Evolutionary conservation across 2,113 vertebrate genomes (phyloP).

Genomic region (Ancistrus triradiatus): DNA sequence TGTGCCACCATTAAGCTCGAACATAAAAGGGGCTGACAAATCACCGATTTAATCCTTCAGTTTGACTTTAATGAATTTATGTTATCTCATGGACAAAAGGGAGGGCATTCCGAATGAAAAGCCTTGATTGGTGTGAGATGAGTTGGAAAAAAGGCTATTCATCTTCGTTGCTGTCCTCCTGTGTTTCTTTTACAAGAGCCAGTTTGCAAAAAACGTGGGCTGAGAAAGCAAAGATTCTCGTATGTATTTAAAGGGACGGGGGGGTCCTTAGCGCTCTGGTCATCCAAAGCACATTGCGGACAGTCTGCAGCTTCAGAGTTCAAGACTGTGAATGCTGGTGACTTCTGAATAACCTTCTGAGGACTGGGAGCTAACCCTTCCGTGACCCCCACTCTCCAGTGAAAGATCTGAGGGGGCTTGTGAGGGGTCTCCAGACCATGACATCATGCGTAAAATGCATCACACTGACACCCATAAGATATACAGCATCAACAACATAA

Average conservation of each 20-base stretch:
- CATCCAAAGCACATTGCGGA: slow-evolving; percentile 61
- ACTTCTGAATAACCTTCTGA: slow-evolving; percentile 76
- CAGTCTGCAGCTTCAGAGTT: slow-evolving; percentile 64
- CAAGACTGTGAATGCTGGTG: slow-evolving; percentile 68
- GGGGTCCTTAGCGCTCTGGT: slow-evolving; percentile 56
- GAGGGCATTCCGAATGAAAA: slow-evolving; percentile 69
- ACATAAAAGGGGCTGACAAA: slow-evolving; percentile 72
- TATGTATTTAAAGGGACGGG: slow-evolving; percentile 54
- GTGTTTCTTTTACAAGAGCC: slow-evolving; percentile 69
- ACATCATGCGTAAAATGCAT: slow-evolving; percentile 39
- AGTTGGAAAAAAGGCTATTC: slow-evolving; percentile 66
- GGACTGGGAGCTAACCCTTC: slow-evolving; percentile 72
- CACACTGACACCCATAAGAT: neutral
- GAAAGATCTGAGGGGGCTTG: slow-evolving; percentile 59
- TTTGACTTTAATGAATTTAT: slow-evolving; percentile 81
- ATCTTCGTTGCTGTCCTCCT: slow-evolving; percentile 76
- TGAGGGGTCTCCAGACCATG: slow-evolving; percentile 61
- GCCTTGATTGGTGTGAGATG: slow-evolving; percentile 75
- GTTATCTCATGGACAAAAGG: slow-evolving; percentile 69
- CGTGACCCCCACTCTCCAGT: slow-evolving; percentile 67
- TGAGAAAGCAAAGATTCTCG: slow-evolving; percentile 54
- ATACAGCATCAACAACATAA: neutral
- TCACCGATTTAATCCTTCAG: slow-evolving; percentile 69
- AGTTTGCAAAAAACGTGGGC: slow-evolving; percentile 63
- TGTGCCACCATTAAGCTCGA: slow-evolving; percentile 71